Base-by-base conservation (phyloP, 2,113 vertebrate species). In the Collichthys lucidus region DNA sequence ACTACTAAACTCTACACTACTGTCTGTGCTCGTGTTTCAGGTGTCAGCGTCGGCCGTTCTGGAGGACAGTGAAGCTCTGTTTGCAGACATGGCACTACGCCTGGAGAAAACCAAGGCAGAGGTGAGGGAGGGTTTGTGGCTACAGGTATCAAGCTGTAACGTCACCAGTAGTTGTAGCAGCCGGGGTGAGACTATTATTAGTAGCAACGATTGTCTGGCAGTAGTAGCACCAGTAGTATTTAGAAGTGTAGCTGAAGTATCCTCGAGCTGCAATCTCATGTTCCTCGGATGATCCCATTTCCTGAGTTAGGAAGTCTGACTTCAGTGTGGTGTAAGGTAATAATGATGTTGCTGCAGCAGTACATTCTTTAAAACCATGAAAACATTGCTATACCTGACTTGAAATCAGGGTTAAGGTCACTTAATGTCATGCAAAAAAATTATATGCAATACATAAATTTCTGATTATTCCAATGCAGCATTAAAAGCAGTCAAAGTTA, bases 41-140 rank as follows among this genome's bases (percentile, higher is more conserved):
- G 86, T 80, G 56, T 92, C 84, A 0, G 88, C 85, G 0, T 84
- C 79, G 0, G 74, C 84, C 0, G 88, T 92, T 12, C 64, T 91
- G 79, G 93, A 93, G 80, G 94, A 93, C 78, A 89, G 94, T 14
- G 93, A 94, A 49, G 83, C 88, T 46, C 69, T 94, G 80, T 94
- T 94, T 71, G 79, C 86, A 22, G 93, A 94, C 64, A 91, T 94
- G 89, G 63, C 86, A 0, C 74, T 84, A 7, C 85, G 88, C 9
- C 81, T 94, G 89, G 92, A 93, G 79, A 92, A 93, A 76, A 91
- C 88, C 57, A 93, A 90, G 55, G 77, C 77, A 4, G 93, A 94
- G 92, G 93, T 92, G 69, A 91, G 77, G 15, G 69, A 91, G 77
- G 15, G 22, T 12, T 50, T 8, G 42, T 12, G 3, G 11, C 6